Evolutionary conservation across 2,113 vertebrate genomes (phyloP).

Genomic region (Dolichallabes microphthalmus): DNA sequence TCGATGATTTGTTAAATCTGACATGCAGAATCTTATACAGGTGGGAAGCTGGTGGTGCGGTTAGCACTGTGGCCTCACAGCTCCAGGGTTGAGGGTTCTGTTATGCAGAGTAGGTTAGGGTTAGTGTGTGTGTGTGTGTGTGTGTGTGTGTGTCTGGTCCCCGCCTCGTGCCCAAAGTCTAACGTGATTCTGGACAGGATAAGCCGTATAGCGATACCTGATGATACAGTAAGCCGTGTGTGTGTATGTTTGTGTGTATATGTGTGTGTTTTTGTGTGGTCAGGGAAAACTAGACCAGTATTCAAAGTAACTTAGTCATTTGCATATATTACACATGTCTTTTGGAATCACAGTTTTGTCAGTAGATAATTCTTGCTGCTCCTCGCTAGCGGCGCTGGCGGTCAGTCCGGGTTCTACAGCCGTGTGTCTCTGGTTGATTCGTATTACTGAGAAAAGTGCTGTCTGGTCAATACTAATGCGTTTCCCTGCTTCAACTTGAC

Average conservation of each 20-base stretch:
- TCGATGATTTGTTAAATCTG: too few relatives aligned
- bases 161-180: too few relatives aligned
- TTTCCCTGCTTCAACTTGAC: not conserved
- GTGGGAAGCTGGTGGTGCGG: too few relatives aligned
- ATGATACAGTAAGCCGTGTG: too few relatives aligned
- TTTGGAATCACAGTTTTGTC: not conserved
- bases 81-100: too few relatives aligned
- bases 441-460: not conserved
- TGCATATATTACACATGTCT: not conserved
- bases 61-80: too few relatives aligned
- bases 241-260: not conserved
- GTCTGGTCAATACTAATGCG: slow-evolving; percentile 42
- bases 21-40: too few relatives aligned
- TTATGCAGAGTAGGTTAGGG: too few relatives aligned
- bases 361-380: not conserved
- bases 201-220: too few relatives aligned
- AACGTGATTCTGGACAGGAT: too few relatives aligned
- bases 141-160: too few relatives aligned
- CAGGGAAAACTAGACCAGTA: not conserved
- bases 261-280: not conserved
- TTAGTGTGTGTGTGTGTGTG: too few relatives aligned
- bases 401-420: not conserved
- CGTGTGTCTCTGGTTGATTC: not conserved
- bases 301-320: not conserved
- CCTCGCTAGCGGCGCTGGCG: not conserved